Evolutionary conservation across 2,888 invertebrate genomes (phyloP).

Genomic region (Tricholauxania praeusta): DNA sequence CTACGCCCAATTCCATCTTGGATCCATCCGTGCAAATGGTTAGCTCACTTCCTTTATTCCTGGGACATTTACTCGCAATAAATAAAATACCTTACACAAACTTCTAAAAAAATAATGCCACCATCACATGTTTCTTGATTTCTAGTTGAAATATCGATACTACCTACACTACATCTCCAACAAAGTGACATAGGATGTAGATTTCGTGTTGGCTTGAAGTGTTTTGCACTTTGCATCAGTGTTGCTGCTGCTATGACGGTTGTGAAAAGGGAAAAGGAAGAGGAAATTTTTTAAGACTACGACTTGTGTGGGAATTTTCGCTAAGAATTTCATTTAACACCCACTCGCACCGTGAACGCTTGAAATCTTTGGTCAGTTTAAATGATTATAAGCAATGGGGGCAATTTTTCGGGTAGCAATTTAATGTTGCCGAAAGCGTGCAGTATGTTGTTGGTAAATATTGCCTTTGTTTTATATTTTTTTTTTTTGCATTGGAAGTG

Average conservation of each 20-base stretch:
- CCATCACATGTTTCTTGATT: too few species aligned
- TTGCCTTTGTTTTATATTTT: background rate
- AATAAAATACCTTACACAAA: too few species aligned
- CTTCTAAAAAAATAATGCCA: too few species aligned
- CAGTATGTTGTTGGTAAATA: constrained; percentile 23
- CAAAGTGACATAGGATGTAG: background rate
- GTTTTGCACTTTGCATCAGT: constrained; percentile 13
- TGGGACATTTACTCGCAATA: too few species aligned
- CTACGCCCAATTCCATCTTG: too few species aligned
- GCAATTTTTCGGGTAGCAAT: background rate
- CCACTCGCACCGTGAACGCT: background rate
- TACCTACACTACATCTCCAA: too few species aligned
- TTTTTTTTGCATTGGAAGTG: background rate
- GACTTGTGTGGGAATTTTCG: constrained; percentile 6
- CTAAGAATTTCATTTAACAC: background rate
- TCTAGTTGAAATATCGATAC: too few species aligned
- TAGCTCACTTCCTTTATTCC: too few species aligned
- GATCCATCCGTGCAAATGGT: too few species aligned
- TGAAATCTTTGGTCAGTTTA: constrained; percentile 23
- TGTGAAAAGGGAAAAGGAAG: background rate
- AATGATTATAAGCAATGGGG: background rate
- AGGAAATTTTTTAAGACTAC: background rate
- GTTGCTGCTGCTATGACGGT: background rate
- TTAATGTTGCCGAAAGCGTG: background rate
- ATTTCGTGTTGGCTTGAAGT: constrained; percentile 18